A percentile compares a stretch with the other conserved stretches of the same genome.
These are phyloP conservation scores for Synergus itoensis DNA, from an alignment of 2,888 invertebrate genomes.

Conservation along the genomic window DNA sequence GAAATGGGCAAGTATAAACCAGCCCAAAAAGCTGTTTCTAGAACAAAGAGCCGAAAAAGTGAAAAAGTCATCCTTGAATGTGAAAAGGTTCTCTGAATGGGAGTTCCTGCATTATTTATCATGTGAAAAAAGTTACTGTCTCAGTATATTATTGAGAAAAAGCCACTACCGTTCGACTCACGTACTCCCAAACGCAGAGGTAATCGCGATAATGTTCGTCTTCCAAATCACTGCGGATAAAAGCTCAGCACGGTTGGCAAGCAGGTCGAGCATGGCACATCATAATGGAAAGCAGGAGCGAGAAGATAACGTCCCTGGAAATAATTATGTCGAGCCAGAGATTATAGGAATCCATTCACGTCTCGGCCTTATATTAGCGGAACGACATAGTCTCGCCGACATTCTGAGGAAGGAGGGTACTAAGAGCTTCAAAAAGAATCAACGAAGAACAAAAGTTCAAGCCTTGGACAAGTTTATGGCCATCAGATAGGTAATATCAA, in stretches of 20 bases:
- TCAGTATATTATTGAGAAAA: conserved; percentile 39
- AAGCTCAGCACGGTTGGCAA: conserved; percentile 29
- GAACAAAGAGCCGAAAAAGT: conserved; percentile 34
- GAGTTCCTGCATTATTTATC: conserved; percentile 27
- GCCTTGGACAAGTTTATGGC: conserved; percentile 35
- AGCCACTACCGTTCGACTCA: conserved; percentile 36
- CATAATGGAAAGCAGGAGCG: conserved; percentile 40
- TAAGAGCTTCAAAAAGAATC: not conserved
- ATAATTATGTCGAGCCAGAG: conserved; percentile 58
- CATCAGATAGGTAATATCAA: conserved; percentile 18
- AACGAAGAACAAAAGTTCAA: conserved; percentile 30
- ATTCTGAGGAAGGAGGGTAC: not conserved
- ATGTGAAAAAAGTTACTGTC: conserved; percentile 32
- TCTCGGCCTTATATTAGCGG: conserved; percentile 57
- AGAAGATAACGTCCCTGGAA: conserved; percentile 56
- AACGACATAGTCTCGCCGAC: conserved; percentile 43
- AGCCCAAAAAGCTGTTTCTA: conserved; percentile 30
- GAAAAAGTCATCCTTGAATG: not conserved
- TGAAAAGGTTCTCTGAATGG: not conserved
- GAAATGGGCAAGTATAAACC: conserved; percentile 34
- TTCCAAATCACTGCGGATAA: conserved; percentile 39
- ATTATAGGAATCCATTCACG: conserved; percentile 62
- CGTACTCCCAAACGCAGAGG: conserved; percentile 34
- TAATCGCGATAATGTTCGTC: conserved; percentile 41
- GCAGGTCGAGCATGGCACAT: conserved; percentile 36